Evolutionary conservation across 2,113 vertebrate species (phyloP).

Genomic region (Rattus rattus): DNA sequence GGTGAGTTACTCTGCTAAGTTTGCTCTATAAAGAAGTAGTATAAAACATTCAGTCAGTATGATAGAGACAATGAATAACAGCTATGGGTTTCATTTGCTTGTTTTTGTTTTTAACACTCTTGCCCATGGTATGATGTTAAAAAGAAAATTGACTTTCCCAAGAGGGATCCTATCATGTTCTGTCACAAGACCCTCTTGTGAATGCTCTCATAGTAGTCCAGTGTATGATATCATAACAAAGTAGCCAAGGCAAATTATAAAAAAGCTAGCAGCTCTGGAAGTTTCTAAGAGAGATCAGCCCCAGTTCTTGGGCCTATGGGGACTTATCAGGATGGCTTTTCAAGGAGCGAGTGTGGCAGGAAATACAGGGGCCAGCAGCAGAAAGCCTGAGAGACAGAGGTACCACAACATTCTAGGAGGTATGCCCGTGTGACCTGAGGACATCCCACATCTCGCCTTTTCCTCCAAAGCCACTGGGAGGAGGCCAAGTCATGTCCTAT

Average conservation of each 20-base stretch:
- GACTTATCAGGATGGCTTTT: not conserved
- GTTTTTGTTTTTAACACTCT: not conserved
- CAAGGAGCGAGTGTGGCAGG: too few relatives aligned
- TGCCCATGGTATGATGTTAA: not conserved
- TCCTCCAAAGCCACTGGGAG: not conserved
- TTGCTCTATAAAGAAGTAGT: constrained; percentile 2
- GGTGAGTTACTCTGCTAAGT: constrained; percentile 5
- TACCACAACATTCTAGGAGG: too few relatives aligned
- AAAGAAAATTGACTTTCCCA: not conserved
- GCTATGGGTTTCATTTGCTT: not conserved
- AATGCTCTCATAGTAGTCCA: not conserved
- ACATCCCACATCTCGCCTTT: fast-evolving
- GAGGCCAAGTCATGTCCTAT: not conserved
- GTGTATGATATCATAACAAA: not conserved
- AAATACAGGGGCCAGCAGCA: not conserved
- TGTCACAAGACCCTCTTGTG: not conserved
- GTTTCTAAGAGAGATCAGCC: not conserved
- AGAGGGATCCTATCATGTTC: not conserved
- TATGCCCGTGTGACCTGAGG: not conserved
- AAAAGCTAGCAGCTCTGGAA: not conserved
- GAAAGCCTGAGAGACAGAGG: not conserved
- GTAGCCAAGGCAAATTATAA: not conserved
- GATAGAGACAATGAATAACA: not conserved
- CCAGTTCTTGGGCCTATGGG: not conserved
- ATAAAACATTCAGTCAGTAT: not conserved